Percentiles rank a stretch among this genome's conserved stretches.
These are phyloP conservation scores for Porites lobata DNA, from an alignment of 92 coral and sea anemone species.

Conservation along the genomic window DNA sequence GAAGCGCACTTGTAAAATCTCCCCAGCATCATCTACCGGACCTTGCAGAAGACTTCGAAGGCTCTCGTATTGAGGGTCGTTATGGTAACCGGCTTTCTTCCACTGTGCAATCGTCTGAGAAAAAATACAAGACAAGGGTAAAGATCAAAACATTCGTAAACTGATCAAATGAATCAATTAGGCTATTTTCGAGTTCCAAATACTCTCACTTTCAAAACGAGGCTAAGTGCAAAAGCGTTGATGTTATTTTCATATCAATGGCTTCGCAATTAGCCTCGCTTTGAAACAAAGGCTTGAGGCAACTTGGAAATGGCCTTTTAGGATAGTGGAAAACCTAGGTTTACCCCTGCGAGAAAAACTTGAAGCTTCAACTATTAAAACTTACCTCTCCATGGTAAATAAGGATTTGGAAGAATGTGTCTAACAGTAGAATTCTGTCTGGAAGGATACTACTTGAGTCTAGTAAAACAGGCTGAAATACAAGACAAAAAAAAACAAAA, in stretches of 20 bases:
- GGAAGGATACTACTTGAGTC: conserved; percentile 97
- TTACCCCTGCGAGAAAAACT: too few relatives aligned
- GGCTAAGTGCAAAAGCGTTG: too few relatives aligned
- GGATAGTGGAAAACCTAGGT: too few relatives aligned
- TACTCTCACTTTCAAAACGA: too few relatives aligned
- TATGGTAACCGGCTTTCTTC: conserved; percentile 97
- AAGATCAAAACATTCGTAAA: too few relatives aligned
- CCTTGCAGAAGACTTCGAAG: conserved; percentile 96
- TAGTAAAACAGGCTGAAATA: conserved; percentile 94
- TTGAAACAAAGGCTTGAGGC: too few relatives aligned
- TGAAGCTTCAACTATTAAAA: not conserved
- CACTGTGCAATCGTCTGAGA: conserved; percentile 97
- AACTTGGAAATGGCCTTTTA: too few relatives aligned
- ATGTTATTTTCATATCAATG: too few relatives aligned
- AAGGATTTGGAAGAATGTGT: conserved; percentile 97
- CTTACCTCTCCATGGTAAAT: conserved; percentile 98
- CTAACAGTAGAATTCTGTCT: conserved; percentile 92
- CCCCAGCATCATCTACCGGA: conserved; percentile 98
- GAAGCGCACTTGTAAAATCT: conserved; percentile 97
- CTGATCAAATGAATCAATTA: too few relatives aligned
- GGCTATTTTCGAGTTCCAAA: too few relatives aligned
- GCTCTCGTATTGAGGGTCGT: conserved; percentile 95
- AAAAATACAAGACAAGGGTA: too few relatives aligned
- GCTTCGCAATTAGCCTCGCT: too few relatives aligned
- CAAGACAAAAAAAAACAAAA: not conserved